Base-by-base conservation (phyloP, 2,113 vertebrate species). In the Cromileptes altivelis region DNA sequence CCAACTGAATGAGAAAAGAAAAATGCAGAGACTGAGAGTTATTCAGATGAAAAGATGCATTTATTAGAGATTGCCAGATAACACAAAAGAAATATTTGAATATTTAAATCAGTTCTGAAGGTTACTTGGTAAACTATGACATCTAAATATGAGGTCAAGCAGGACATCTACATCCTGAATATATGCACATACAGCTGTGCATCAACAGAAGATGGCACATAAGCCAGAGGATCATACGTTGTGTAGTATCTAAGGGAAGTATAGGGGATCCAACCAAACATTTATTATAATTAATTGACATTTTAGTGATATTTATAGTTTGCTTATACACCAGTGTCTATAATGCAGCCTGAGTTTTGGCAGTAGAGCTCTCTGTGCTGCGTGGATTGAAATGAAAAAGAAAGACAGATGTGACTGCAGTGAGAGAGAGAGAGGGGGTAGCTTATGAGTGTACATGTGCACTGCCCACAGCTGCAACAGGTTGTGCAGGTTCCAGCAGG, bases 401-500 rank as follows among this genome's bases (percentile, higher is more conserved):
- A 69, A 2, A 77, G 58, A 49, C 23, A 30, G 33, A 55, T 25
- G 52, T 55, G 50, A 21, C n/a, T 61, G 50, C 55, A 23, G 30
- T 30, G 62, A 80, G 57, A 2, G 65, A 17, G 61, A 23, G 30
- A 23, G 62, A 82, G 56, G 53, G 6, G 18, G 49, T 69, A 56
- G 7, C 19, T 15, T 64, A 40, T 55, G 15, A 71, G 49, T 52
- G 49, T 55, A 37, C 56, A 7, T 18, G 73, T 50, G 47, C 25
- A 14, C 63, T 19, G 52, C 23, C 17, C 64, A 50, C 67, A 65
- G 77, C 62, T 73, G 68, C 57, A n/a, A 73, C 75, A 78, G 52
- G 81, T 78, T 80, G 70, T 12, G 23, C 23, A 62, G 57, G n/a
- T 70, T 81, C 52, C 78, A 82, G 81, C 88, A 82, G 61, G 84